Base-by-base conservation (phyloP, 2,888 invertebrate species). In the Chironomus tentans region DNA sequence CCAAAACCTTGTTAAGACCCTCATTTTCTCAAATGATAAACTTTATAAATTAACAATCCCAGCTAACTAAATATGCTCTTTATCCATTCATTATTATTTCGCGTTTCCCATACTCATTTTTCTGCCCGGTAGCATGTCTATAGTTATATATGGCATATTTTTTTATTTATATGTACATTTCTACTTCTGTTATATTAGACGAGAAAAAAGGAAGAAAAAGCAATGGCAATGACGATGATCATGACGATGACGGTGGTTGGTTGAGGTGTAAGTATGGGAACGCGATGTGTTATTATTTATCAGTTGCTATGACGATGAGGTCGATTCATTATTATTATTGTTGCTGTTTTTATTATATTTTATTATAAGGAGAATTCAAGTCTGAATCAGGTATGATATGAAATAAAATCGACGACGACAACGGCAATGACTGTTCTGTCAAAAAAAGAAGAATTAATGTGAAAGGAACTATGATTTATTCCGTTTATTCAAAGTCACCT, bases 401-500 rank as follows among this genome's bases (percentile, higher is more conserved):
- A 28, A 69, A 69, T n/a, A 21, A 22, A 13, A 4, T 22, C 69
- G 15, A 69, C 10, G 47, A 69, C 38, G 69, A 38, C 69, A 21
- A 68, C 15, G 10, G 12, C 28, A n/a, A 28, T 21, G 15, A 38
- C 38, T 38, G 38, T 38, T 10, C 38, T 38, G 10, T 38, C 38
- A 12, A 12, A 69, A 69, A 69, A 69, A 15, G 68, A 46, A 73
- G 21, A 24, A 38, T 4, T 10, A 38, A 38, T 38, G 21, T 15
- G 13, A 22, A 38, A 22, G 21, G n/a, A 73, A 73, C 72, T 73
- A 73, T 73, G 72, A 73, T 74, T 74, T 74, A 74, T 74, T 68
- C 22, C 22, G 28, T 68, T 68, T 65, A 68, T 74, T 74, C 74
- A 74, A 73, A 74, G 74, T 74, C 74, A 74, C 74, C 68, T 74